A percentile compares a stretch with the other conserved stretches of the same genome.
These are phyloP conservation scores for Vandiemenella viatica DNA, from an alignment of 2,888 invertebrate genomes.

Conservation along the genomic window DNA sequence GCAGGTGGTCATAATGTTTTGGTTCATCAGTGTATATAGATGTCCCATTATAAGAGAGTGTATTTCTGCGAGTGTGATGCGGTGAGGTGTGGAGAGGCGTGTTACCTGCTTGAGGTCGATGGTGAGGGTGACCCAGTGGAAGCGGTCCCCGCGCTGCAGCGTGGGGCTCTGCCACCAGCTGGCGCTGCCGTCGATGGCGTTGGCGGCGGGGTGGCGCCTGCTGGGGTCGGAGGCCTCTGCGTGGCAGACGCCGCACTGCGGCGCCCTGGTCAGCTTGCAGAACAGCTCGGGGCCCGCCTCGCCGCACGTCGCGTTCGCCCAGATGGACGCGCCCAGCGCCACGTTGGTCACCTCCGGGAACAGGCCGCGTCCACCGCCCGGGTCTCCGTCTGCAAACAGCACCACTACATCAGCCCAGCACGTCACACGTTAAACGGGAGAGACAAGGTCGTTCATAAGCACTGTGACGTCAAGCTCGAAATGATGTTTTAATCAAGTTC, in stretches of 20 bases:
- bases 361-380: constrained; percentile 23
- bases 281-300: constrained; percentile 69
- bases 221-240: constrained; percentile 50
- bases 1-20: too few relatives aligned
- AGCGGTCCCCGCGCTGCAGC: constrained; percentile 63
- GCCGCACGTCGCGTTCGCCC: constrained; percentile 87
- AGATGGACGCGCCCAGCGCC: constrained; percentile 65
- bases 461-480: too few relatives aligned
- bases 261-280: constrained; percentile 50
- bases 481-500: too few relatives aligned
- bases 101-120: constrained; percentile 82
- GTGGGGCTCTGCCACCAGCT: constrained; percentile 96
- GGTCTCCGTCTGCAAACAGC: not conserved
- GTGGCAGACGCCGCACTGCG: constrained; percentile 65
- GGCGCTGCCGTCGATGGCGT: constrained; percentile 67
- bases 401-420: too few relatives aligned
- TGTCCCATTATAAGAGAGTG: too few relatives aligned
- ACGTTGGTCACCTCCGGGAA: constrained; percentile 80
- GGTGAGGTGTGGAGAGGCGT: too few relatives aligned
- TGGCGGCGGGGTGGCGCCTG: constrained; percentile 68
- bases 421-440: too few relatives aligned
- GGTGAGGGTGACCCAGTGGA: constrained; percentile 75
- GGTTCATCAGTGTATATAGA: too few relatives aligned
- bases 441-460: too few relatives aligned
- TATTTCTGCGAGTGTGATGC: too few relatives aligned